phyloP scores from a whole-genome alignment of 1,140 invertebrate genomes.

The Euwallacea similis region DNA sequence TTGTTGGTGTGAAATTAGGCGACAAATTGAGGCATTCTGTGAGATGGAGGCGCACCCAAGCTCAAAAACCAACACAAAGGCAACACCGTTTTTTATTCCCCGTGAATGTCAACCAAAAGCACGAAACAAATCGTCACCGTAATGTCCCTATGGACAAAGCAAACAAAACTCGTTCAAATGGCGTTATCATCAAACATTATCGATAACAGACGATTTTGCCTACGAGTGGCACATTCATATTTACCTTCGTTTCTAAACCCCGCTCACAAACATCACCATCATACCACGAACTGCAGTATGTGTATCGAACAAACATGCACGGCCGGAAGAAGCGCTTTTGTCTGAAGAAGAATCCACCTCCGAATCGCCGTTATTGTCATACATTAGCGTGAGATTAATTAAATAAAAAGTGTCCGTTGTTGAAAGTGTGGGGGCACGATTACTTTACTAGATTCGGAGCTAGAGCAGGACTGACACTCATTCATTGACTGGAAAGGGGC shows the following conservation, averaged over 20 bases:
- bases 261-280: not conserved
- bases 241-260: slow-evolving; percentile 5
- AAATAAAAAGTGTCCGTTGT: slow-evolving; percentile 14
- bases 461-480: slow-evolving; percentile 30
- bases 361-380: not conserved
- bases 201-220: slow-evolving; percentile 8
- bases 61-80: no score
- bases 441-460: slow-evolving; percentile 27
- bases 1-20: no score
- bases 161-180: no score
- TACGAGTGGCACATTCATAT: slow-evolving; percentile 10
- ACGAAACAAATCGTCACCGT: no score
- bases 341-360: slow-evolving; percentile 8
- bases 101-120: no score
- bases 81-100: no score
- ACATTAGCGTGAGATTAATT: slow-evolving; percentile 16
- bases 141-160: no score
- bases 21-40: no score
- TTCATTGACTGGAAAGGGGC: slow-evolving; percentile 24
- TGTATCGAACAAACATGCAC: slow-evolving; percentile 10
- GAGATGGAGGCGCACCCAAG: no score
- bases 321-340: not conserved
- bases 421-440: slow-evolving; percentile 23
- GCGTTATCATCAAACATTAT: not conserved
- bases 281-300: not conserved